Evolutionary conservation across 2,113 vertebrate genomes (phyloP).

Genomic region (Naja naja): DNA sequence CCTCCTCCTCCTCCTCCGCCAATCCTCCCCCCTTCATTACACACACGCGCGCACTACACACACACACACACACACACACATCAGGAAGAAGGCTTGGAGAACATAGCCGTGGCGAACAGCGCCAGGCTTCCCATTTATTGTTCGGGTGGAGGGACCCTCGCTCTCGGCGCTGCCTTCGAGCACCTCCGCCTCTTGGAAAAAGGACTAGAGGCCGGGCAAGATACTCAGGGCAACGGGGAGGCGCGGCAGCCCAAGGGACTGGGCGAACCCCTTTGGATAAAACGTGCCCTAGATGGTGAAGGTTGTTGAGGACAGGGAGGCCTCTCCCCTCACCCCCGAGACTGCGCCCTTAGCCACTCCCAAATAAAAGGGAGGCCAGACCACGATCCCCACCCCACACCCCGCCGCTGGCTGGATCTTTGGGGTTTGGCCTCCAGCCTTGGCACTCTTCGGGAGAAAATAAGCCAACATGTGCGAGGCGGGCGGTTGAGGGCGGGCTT

Average conservation of each 20-base stretch:
- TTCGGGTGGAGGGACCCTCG: constrained; percentile 50
- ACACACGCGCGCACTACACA: background rate
- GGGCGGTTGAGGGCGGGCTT: background rate
- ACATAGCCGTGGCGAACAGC: constrained; percentile 72
- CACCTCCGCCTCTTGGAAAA: constrained; percentile 60
- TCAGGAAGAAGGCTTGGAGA: constrained; percentile 70
- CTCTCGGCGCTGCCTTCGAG: constrained; percentile 62
- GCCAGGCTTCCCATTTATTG: constrained; percentile 59
- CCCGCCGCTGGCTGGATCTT: background rate
- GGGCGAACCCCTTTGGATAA: constrained; percentile 56
- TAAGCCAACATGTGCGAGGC: constrained; percentile 39
- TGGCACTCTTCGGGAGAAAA: constrained; percentile 52
- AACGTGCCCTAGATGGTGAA: constrained; percentile 38
- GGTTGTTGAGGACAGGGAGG: background rate
- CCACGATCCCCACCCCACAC: constrained; percentile 2
- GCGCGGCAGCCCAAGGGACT: constrained; percentile 48
- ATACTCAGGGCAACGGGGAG: constrained; percentile 74
- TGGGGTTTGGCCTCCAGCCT: constrained; percentile 56
- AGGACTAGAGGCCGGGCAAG: constrained; percentile 62
- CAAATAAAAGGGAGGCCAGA: constrained; percentile 39
- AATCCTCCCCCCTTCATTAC: background rate
- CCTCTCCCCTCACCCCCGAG: background rate
- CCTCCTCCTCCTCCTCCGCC: background rate
- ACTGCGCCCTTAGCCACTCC: background rate
- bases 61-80: constrained; percentile 8